These are phyloP conservation scores for Buathra laborator DNA, from an alignment of 2,888 invertebrate species.

Conservation along the genomic window DNA sequence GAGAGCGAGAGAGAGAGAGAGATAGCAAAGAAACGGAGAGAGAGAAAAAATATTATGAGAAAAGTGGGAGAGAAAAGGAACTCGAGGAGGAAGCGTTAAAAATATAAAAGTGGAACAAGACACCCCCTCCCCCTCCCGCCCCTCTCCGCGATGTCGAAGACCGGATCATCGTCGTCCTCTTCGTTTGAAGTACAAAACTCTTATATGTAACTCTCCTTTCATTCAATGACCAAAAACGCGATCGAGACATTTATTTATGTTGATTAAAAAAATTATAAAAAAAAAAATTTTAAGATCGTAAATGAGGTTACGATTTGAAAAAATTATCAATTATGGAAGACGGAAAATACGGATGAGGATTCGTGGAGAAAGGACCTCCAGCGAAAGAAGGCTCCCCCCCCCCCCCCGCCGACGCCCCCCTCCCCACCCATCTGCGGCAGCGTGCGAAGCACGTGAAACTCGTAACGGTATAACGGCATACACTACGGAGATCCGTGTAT, in stretches of 20 bases:
- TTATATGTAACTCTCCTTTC: not conserved
- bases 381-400: slow-evolving; percentile 42
- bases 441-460: slow-evolving; percentile 47
- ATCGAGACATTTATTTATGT: slow-evolving; percentile 2
- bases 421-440: not conserved
- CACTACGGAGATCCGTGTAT: slow-evolving; percentile 46
- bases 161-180: slow-evolving; percentile 45
- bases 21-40: slow-evolving; percentile 55
- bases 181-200: slow-evolving; percentile 15
- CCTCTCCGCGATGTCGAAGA: slow-evolving; percentile 17
- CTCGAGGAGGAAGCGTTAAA: slow-evolving; percentile 74
- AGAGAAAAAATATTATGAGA: slow-evolving; percentile 28
- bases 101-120: slow-evolving; percentile 81
- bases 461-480: slow-evolving; percentile 57
- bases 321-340: not conserved
- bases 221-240: not conserved
- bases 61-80: slow-evolving; percentile 62
- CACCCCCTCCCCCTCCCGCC: slow-evolving; percentile 49
- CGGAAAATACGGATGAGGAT: slow-evolving; percentile 16
- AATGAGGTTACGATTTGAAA: not conserved
- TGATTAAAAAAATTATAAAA: slow-evolving; percentile 8
- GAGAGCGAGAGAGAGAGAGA: slow-evolving; percentile 63
- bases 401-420: not conserved
- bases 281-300: slow-evolving; percentile 22
- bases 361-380: slow-evolving; percentile 61